phyloP scores from a whole-genome alignment of 2,113 vertebrate species.

The Chaenogobius annularis region DNA sequence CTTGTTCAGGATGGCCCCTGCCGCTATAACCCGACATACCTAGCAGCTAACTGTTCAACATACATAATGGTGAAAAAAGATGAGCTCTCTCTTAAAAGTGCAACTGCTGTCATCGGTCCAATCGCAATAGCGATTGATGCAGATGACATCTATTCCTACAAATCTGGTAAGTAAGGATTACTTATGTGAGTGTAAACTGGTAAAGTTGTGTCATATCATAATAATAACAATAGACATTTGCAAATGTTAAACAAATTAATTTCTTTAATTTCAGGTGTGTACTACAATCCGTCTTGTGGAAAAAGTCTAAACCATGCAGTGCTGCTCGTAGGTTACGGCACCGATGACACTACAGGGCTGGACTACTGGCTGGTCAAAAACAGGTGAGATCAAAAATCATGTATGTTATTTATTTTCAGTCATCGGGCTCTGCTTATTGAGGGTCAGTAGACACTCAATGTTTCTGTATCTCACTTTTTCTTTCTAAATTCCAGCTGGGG shows the following conservation, averaged over 20 bases:
- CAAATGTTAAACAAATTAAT: not conserved
- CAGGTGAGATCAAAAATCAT: not conserved
- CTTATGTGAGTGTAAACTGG: not conserved
- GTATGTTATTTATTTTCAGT: too few relatives aligned
- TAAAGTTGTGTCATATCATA: not conserved
- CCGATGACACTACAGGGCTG: not conserved
- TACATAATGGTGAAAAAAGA: constrained; percentile 70
- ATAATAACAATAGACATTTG: too few relatives aligned
- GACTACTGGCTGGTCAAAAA: not conserved
- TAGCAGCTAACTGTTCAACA: constrained; percentile 83
- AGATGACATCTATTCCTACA: constrained; percentile 76
- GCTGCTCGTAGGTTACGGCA: not conserved
- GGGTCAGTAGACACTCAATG: too few relatives aligned
- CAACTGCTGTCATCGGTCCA: constrained; percentile 82
- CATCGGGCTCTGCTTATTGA: too few relatives aligned
- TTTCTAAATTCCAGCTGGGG: not conserved
- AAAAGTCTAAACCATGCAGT: not conserved
- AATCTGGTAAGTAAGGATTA: constrained; percentile 74
- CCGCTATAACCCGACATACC: constrained; percentile 67
- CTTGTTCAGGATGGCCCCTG: constrained; percentile 76
- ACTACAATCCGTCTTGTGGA: not conserved
- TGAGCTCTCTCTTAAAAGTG: constrained; percentile 77
- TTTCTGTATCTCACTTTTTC: not conserved
- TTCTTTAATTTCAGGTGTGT: not conserved
- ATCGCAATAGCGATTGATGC: constrained; percentile 89